Percentiles rank a stretch among this genome's conserved stretches.
phyloP scores from a whole-genome alignment of 2,797 vertebrate species.

The Craterocephalus amniculus region DNA sequence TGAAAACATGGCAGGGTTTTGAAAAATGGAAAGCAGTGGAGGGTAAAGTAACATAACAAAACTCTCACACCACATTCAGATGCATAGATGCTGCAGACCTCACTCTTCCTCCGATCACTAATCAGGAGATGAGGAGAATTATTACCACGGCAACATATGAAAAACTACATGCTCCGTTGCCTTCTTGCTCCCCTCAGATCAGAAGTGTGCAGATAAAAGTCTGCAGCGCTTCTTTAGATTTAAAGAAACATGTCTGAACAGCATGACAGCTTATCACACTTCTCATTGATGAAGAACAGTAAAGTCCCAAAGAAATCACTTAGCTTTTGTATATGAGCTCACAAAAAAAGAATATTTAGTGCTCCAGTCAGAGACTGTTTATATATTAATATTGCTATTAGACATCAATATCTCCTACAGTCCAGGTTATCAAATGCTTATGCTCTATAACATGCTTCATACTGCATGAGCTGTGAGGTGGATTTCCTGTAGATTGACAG shows the following conservation, averaged over 20 bases:
- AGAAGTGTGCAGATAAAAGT: constrained; percentile 44
- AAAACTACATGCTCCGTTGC: constrained; percentile 37
- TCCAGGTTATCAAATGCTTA: constrained; percentile 39
- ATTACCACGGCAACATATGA: constrained; percentile 42
- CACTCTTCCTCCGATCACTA: constrained; percentile 35
- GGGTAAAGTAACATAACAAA: too few species aligned
- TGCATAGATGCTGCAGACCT: constrained; percentile 16
- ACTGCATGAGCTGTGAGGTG: not conserved
- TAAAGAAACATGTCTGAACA: constrained; percentile 34
- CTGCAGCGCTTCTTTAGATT: constrained; percentile 10
- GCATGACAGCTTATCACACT: constrained; percentile 46
- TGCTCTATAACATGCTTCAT: constrained; percentile 1
- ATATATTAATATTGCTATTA: constrained; percentile 30
- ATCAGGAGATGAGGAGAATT: constrained; percentile 33
- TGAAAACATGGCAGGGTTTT: not conserved
- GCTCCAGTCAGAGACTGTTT: constrained; percentile 44
- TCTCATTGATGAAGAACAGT: constrained; percentile 47
- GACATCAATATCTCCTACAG: constrained; percentile 32
- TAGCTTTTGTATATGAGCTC: constrained; percentile 40
- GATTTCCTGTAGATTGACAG: constrained; percentile 5
- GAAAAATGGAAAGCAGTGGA: not conserved
- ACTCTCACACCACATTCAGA: not conserved
- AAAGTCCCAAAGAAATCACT: constrained; percentile 66
- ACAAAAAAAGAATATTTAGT: constrained; percentile 41
- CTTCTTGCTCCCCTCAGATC: constrained; percentile 20